A percentile compares a stretch with the other conserved stretches of the same genome.
These are phyloP conservation scores for Zoroaster sp. DNA, from an alignment of 53 echinoderm and acorn worm genomes.

Conservation along the genomic window DNA sequence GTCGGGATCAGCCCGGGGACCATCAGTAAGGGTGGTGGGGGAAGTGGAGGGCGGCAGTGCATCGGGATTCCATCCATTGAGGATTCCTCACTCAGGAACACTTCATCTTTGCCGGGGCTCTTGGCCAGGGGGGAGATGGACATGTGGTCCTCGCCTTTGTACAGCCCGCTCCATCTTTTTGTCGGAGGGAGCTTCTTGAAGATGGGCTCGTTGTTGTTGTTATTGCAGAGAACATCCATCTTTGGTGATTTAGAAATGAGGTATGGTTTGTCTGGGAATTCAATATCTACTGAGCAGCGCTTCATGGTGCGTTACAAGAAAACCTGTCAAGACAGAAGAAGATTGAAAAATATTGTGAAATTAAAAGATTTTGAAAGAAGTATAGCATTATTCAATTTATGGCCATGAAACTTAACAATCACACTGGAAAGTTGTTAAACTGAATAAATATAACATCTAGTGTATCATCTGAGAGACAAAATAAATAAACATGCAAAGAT, in stretches of 20 bases:
- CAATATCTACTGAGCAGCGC: slow-evolving; percentile 55
- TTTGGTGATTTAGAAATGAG: slow-evolving; percentile 25
- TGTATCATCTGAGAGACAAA: too few species aligned
- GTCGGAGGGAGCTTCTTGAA: slow-evolving; percentile 93
- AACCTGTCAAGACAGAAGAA: not conserved
- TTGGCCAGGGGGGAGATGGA: slow-evolving; percentile 56
- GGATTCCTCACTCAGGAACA: slow-evolving; percentile 47
- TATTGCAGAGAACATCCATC: slow-evolving; percentile 51
- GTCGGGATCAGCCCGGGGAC: slow-evolving; percentile 83
- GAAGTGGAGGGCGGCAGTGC: slow-evolving; percentile 59
- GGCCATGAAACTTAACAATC: not conserved
- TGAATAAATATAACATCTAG: too few species aligned
- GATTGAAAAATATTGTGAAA: not conserved
- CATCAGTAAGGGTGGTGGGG: slow-evolving; percentile 86
- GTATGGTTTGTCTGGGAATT: slow-evolving; percentile 4
- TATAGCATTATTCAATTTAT: not conserved
- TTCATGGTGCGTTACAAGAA: slow-evolving; percentile 46
- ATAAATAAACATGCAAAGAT: too few species aligned
- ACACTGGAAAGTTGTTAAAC: too few species aligned
- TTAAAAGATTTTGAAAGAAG: not conserved
- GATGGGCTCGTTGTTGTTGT: slow-evolving; percentile 64
- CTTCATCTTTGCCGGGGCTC: slow-evolving; percentile 36
- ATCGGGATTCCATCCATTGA: slow-evolving; percentile 52
- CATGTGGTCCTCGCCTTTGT: slow-evolving; percentile 62
- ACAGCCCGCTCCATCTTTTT: slow-evolving; percentile 92